Conservation (phyloP, 2,888 invertebrate genomes). For the Agrotis clavis region DNA sequence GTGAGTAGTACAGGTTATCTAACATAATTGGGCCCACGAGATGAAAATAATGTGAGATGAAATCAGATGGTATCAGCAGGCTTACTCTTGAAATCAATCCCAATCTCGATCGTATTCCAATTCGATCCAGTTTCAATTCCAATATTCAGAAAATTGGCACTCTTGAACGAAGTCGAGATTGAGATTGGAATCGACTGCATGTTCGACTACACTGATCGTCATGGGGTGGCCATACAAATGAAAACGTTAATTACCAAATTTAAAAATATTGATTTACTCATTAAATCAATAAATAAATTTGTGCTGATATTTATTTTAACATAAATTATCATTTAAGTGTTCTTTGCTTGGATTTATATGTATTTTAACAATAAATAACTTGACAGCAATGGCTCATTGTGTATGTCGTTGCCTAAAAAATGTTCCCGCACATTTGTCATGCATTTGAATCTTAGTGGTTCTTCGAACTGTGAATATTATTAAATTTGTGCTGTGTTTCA, state of each 20-base stretch:
- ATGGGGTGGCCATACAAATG: not conserved
- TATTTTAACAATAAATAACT: conserved; percentile 1
- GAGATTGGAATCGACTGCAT: conserved; percentile 3
- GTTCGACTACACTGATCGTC: not conserved
- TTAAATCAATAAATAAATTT: not conserved
- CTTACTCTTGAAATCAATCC: conserved; percentile 3
- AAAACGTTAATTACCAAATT: not conserved
- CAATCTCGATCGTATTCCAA: too few species aligned
- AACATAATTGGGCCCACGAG: too few species aligned
- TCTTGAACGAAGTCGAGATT: too few species aligned
- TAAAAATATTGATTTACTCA: not conserved
- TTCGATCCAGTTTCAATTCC: too few species aligned
- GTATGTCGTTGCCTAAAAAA: not conserved
- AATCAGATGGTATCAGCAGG: not conserved
- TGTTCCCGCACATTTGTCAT: not conserved
- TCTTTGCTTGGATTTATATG: conserved; percentile 3
- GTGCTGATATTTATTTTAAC: not conserved
- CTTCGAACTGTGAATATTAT: too few species aligned
- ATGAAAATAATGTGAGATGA: too few species aligned
- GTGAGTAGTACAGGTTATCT: too few species aligned
- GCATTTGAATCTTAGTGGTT: not conserved
- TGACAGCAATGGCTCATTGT: not conserved
- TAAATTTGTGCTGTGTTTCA: not conserved
- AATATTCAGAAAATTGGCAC: too few species aligned
- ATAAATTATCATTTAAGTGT: not conserved